Evolutionary conservation across 1,140 invertebrate species (phyloP).

Genomic region (Prorops nasuta): DNA sequence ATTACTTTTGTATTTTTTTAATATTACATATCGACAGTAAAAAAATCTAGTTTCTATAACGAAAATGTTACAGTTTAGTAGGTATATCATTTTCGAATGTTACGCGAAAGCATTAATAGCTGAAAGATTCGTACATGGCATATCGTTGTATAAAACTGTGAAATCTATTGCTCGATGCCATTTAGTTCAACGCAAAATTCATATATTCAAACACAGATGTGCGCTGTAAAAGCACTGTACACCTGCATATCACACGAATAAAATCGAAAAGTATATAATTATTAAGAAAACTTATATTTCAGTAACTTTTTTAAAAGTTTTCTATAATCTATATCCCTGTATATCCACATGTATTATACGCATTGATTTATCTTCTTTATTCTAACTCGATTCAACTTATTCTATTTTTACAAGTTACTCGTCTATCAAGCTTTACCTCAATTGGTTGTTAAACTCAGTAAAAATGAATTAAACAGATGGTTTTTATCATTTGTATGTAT

Average conservation of each 20-base stretch:
- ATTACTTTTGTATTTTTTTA: neutral
- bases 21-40: too few species aligned
- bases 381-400: too few species aligned
- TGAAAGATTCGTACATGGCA: too few species aligned
- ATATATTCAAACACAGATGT: neutral
- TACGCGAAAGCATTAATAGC: too few species aligned
- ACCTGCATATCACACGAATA: neutral
- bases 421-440: too few species aligned
- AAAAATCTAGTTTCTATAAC: neutral
- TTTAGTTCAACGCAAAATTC: neutral
- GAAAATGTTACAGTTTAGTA: neutral
- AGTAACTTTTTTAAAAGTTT: constrained; percentile 10
- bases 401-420: too few species aligned
- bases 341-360: constrained; percentile 16
- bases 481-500: too few species aligned
- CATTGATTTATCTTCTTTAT: too few species aligned
- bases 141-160: neutral
- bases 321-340: constrained; percentile 27
- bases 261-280: neutral
- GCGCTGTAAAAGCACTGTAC: neutral
- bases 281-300: neutral
- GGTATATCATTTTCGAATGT: neutral
- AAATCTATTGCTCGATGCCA: neutral
- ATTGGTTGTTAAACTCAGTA: too few species aligned
- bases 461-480: too few species aligned